phyloP scores from a whole-genome alignment of 2,113 vertebrate species.

The Nansenia antarctica region DNA sequence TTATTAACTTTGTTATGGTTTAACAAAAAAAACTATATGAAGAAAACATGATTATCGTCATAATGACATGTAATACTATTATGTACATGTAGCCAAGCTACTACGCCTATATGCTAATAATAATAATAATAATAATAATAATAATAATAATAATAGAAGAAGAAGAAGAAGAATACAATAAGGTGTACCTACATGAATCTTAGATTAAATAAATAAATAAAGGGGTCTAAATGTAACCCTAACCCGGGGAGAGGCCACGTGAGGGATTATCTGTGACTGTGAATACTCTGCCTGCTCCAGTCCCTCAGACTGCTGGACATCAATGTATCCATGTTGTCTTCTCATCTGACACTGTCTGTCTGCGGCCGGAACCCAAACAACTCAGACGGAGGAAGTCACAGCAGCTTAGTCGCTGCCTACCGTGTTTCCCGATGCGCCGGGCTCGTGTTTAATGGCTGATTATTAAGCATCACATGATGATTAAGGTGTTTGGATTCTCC shows the following conservation, averaged over 20 bases:
- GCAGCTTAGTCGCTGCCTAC: constrained; percentile 2
- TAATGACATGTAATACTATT: too few relatives aligned
- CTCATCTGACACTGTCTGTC: constrained; percentile 40
- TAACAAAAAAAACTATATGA: too few relatives aligned
- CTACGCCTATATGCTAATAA: too few relatives aligned
- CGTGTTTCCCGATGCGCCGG: not conserved
- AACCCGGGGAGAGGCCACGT: not conserved
- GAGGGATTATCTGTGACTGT: constrained; percentile 34
- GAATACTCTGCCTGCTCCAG: constrained; percentile 57
- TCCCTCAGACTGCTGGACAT: constrained; percentile 67
- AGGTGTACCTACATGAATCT: too few relatives aligned
- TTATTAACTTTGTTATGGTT: too few relatives aligned
- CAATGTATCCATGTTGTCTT: constrained; percentile 64
- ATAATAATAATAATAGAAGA: too few relatives aligned
- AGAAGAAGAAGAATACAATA: too few relatives aligned
- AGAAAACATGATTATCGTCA: too few relatives aligned
- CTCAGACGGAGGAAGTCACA: constrained; percentile 18
- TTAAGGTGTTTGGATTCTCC: constrained; percentile 8
- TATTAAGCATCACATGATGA: constrained; percentile 25
- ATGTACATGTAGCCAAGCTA: too few relatives aligned
- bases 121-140: too few relatives aligned
- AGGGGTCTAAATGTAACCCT: not conserved
- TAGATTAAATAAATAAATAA: not conserved
- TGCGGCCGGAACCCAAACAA: constrained; percentile 8
- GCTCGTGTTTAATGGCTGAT: constrained; percentile 2